Percentiles rank a stretch among this genome's conserved stretches.
Conservation (phyloP, 2,888 invertebrate species). For the Linhomoeus sp. region DNA sequence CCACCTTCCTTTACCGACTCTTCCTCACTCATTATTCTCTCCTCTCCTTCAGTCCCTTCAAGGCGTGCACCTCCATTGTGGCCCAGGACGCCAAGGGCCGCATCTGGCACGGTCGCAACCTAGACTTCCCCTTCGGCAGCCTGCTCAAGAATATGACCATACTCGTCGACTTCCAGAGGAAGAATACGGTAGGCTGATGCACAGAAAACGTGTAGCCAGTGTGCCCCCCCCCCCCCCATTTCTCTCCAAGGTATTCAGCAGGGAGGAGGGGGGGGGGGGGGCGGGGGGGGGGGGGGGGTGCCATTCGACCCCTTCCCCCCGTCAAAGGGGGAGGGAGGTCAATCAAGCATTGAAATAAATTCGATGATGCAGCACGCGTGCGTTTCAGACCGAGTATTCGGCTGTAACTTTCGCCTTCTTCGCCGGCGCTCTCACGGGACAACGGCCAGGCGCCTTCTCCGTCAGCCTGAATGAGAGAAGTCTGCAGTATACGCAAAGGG, state of each 20-base stretch:
- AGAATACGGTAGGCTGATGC: slow-evolving; percentile 21
- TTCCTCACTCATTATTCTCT: too few species aligned
- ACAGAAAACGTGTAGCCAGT: too few species aligned
- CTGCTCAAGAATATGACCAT: slow-evolving; percentile 33
- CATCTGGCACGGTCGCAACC: slow-evolving; percentile 29
- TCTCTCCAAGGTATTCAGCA: too few species aligned
- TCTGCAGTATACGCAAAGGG: slow-evolving; percentile 8
- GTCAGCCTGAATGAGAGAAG: slow-evolving; percentile 29
- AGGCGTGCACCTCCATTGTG: slow-evolving; percentile 29
- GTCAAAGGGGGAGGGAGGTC: too few species aligned
- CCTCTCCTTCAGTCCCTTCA: too few species aligned
- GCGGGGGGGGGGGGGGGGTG: too few species aligned
- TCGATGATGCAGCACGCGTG: too few species aligned
- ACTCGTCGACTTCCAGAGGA: slow-evolving; percentile 31
- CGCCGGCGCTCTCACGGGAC: slow-evolving; percentile 28
- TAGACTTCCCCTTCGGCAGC: slow-evolving; percentile 29
- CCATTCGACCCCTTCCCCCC: too few species aligned
- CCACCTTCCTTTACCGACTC: too few species aligned
- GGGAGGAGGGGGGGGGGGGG: too few species aligned
- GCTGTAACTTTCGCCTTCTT: slow-evolving; percentile 28
- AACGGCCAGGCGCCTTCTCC: slow-evolving; percentile 25
- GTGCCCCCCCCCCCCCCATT: too few species aligned
- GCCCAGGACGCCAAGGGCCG: slow-evolving; percentile 23
- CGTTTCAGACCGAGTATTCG: slow-evolving; percentile 26
- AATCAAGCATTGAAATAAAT: too few species aligned